Evolutionary conservation across 2,888 invertebrate species (phyloP).

Genomic region (Drosophila barbarae): DNA sequence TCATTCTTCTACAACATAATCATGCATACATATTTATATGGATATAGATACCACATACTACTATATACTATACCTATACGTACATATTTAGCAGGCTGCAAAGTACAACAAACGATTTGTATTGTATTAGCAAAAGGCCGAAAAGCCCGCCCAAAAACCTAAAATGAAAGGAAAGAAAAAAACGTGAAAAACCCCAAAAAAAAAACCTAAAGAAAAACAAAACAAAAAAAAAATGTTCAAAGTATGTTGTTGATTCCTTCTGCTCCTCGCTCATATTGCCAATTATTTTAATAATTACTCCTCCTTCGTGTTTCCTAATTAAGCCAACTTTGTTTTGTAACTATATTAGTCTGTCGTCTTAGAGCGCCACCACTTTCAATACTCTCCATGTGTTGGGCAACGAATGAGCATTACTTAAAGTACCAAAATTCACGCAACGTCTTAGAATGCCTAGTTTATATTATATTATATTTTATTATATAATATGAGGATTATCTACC

Average conservation of each 20-base stretch:
- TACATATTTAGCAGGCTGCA: constrained; percentile 54
- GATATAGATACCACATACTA: constrained; percentile 53
- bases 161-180: constrained; percentile 26
- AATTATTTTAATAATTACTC: constrained; percentile 59
- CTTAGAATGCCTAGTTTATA: constrained; percentile 34
- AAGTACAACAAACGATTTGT: constrained; percentile 69
- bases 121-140: constrained; percentile 64
- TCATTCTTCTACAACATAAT: constrained; percentile 52
- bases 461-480: constrained; percentile 19
- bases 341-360: constrained; percentile 49
- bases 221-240: constrained; percentile 40
- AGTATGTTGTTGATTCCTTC: constrained; percentile 62
- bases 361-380: constrained; percentile 50
- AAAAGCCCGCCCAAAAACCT: constrained; percentile 63
- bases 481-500: constrained; percentile 27
- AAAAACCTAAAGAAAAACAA: constrained; percentile 15
- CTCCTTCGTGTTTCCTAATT: constrained; percentile 34
- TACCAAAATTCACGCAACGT: constrained; percentile 45
- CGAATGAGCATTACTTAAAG: constrained; percentile 63
- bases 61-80: constrained; percentile 41
- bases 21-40: constrained; percentile 62
- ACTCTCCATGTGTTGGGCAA: constrained; percentile 61
- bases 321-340: constrained; percentile 39
- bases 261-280: constrained; percentile 76
- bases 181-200: constrained; percentile 26